Base-by-base conservation (phyloP, 2,888 invertebrate genomes). In the Lasius fuliginosus region DNA sequence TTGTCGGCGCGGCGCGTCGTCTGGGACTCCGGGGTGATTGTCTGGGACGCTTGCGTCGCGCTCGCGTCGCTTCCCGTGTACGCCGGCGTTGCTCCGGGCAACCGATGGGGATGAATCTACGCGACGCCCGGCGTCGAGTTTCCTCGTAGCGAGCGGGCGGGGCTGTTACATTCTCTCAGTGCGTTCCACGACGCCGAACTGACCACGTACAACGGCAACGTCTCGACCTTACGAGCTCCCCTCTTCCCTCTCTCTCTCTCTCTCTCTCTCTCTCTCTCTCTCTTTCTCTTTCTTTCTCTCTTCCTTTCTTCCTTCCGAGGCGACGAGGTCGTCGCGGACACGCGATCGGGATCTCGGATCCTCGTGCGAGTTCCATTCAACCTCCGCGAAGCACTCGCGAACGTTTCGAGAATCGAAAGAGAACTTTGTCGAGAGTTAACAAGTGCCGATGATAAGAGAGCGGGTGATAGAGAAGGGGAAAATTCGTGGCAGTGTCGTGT, bases 81-180 rank as follows among this genome's bases (percentile, higher is more conserved):
- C 86, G 86, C 88, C 90, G 86, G 87, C 90, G 94, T 93, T 93
- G 94, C 93, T 92, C 92, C 83, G 92, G 92, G 94, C 94, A 94
- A 94, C 94, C 92, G 92, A 92, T 92, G 92, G 94, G 94, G 94
- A 93, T 94, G 94, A 93, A 94, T 93, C 92, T 92, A 91, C 90
- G 92, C 92, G 92, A 93, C 93, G 94, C 93, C 93, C 89, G 93
- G 92, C 93, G 93, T 92, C 93, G 92, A 89, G 89, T 92, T 90
- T 91, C 89, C 90, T 91, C 88, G 90, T 89, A 89, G 94, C 94
- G 94, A 89, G 94, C 94, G 94, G 94, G 94, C 92, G 94, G 94
- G 94, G 94, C 94, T 93, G 92, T 93, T 92, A 89, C 87, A 89
- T 85, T 93, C 86, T 93, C 79, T 81, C 94, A 94, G 94, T 94